Conservation (phyloP, 2,113 vertebrate genomes). For the Petromus typicus region DNA sequence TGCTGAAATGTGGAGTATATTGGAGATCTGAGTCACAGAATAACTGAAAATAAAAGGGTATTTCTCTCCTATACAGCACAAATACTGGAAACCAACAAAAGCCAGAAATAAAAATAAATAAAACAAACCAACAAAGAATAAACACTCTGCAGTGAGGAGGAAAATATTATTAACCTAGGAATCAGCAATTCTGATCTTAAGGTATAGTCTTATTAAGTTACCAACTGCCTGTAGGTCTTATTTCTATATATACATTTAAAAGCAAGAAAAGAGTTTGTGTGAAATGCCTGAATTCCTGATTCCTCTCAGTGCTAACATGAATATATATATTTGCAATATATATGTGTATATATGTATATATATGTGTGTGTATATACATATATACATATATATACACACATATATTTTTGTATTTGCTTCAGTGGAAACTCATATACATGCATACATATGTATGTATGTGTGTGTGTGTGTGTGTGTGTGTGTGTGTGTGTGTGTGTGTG, state of each 20-base stretch:
- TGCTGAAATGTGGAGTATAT: background rate
- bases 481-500: too few relatives aligned
- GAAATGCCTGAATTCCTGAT: background rate
- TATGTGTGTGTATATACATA: too few relatives aligned
- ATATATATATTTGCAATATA: too few relatives aligned
- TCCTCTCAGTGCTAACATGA: background rate
- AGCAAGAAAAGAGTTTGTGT: background rate
- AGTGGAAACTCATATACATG: too few relatives aligned
- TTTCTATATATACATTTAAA: slow-evolving; percentile 1
- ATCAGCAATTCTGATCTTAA: background rate
- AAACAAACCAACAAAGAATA: background rate
- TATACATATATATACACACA: too few relatives aligned
- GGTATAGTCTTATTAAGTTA: background rate
- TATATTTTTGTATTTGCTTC: too few relatives aligned
- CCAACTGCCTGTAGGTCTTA: background rate
- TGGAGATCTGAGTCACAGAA: background rate
- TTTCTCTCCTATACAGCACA: background rate
- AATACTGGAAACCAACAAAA: slow-evolving; percentile 30
- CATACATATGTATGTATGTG: too few relatives aligned
- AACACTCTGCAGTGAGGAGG: background rate
- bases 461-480: too few relatives aligned
- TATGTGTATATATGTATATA: background rate
- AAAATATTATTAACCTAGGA: background rate
- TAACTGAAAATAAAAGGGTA: background rate
- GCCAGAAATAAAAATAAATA: background rate